Evolutionary conservation across 1,140 invertebrate genomes (phyloP), one percentile per base, ranked within the genome.

Genomic region (Drosophila dunni): DNA sequence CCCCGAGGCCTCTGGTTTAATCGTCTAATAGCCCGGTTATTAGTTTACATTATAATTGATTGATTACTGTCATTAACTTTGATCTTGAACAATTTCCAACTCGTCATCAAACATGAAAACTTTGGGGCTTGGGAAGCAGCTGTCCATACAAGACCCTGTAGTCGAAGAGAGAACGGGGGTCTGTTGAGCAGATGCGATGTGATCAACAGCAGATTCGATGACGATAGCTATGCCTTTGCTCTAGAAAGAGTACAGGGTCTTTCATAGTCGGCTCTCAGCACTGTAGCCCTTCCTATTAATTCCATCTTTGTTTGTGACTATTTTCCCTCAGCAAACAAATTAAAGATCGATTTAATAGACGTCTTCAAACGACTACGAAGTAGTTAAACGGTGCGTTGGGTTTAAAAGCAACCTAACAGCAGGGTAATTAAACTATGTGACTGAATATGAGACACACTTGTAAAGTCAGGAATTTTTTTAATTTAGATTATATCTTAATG

Each of bases 1-100:
- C 66, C 72, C 61, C 65, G 66, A 53, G 72, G 76, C 62, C 72
- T 50, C 40, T 71, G 54, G 3, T 65, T 68, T 75, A 75, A 71
- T 65, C 71, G 38, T 71, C 34, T 78, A 78, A 78, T 78, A 67
- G 76, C 62, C 50, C 62, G 73, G 73, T 71, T 75, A 78, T 78
- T 78, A 78, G 72, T 78, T 75, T 78, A 44, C 66, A 78, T 75
- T 75, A 57, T 78, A 78, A 78, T 78, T 78, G 76, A 75, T 78
- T 78, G 76, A 78, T 78, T 78, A 75, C 73, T 45, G 67, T 66
- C 66, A 78, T 78, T 78, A 78, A 62, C 44, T 29, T 24, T 20
- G 73, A 75, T 75, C 73, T 71, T 60, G 60, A 65, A 46, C 38
- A 20, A 57, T 48, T 29, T 17, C 48, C 48, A 17, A 63, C 29